Base-by-base conservation (phyloP, 2,888 invertebrate genomes). In the Dichetophora obliterata region DNA sequence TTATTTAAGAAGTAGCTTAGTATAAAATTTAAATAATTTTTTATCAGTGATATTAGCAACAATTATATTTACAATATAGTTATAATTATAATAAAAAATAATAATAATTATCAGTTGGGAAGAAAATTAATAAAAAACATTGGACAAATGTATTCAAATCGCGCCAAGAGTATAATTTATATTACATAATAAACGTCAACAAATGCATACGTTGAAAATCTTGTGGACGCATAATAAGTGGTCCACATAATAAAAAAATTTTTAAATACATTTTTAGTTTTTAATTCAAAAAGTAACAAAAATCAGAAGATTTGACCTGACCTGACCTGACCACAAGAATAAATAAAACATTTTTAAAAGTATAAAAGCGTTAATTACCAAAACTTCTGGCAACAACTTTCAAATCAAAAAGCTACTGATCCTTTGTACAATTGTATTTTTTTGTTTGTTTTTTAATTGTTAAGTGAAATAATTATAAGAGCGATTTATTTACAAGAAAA, bases 11-110 rank as follows among this genome's bases (percentile, higher is more conserved):
- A 43, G 19, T 48, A 61, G 59, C 19, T 27, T 72, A 61, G 72
- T 27, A 22, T 59, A 68, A 22, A 61, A 27, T 24, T 48, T 9
- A 72, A 48, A 66, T 54, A 54, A 74, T 74, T 74, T 74, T 65
- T 54, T 74, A 74, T 66, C 66, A 66, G 74, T 74, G 74, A 74
- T 74, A 74, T 74, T 74, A 74, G 74, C 74, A 74, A 65, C 65
- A 74, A 74, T 74, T 74, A 74, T 74, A 74, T 74, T 74, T 74
- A 74, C 74, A 74, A 74, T 74, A 74, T 74, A 43, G 34, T 63
- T 14, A 59, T 24, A 43, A 37, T 63, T 34, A 63, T 31, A 50
- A 65, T 27, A 57, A 37, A n/a, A 14, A 52, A 66, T 43, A 11
- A 22, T 43, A 66, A 48, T 22, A 66, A 63, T 43, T n/a, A 66